Evolutionary conservation across 2,113 vertebrate species (phyloP), one percentile per base, ranked within the genome.

Genomic region (Sitta europaea): DNA sequence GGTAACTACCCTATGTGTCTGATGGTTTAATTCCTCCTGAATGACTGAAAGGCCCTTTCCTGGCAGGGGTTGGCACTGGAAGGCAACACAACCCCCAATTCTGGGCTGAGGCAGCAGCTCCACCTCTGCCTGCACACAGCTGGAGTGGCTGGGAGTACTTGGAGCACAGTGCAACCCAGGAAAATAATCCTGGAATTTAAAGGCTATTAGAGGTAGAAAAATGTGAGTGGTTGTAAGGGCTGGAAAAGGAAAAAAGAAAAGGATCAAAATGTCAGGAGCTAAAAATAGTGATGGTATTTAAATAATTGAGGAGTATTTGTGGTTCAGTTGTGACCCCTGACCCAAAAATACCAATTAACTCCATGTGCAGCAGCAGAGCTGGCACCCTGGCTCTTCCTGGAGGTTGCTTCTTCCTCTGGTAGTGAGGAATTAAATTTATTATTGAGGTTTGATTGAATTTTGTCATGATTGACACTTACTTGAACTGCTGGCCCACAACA

Each of bases 1-100:
- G 99, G 99, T 99, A 98, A 92, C 58, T 48, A 2, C 42, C 18
- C 18, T 68, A 2, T 0, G 0, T 7, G 1, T 19, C 12, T 48
- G 15, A 28, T 47, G 22, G 28, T 24, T 54, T 62, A 0, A 55
- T 84, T 74, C 16, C 7, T 3, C 38, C 29, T 84, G 63, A 61
- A 12, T 31, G 66, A 54, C 31, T 36, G 67, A 53, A 65, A 29
- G 50, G 25, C n/a, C 4, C 10, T 59, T 79, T 78, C 54, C 33
- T 81, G 38, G 48, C 27, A 66, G n/a, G 68, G 45, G 8, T 29
- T 73, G 71, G 76, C 24, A 16, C 19, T 57, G 48, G 15, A 51
- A 67, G 24, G 23, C 68, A 77, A 2, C 67, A 28, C 43, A 58
- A 3, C 36, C 12, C 24, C 12, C 55, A 27, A 5, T 35, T 70